Percentiles rank a stretch among this genome's conserved stretches.
Conservation (phyloP, 2,888 invertebrate genomes). For the Erebia palarica region DNA sequence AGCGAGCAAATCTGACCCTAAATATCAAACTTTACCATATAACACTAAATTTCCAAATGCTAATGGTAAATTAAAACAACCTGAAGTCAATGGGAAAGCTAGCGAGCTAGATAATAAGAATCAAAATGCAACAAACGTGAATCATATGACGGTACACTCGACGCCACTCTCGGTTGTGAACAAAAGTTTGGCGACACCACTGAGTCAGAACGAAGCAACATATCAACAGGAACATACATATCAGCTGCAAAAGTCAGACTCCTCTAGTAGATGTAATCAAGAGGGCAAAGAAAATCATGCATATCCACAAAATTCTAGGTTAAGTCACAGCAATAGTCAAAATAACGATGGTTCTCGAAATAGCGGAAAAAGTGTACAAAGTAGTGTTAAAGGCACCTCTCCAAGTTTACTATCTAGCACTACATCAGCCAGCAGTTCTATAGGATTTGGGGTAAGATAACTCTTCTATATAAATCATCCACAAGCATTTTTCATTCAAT, state of each 20-base stretch:
- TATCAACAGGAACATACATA: constrained; percentile 80
- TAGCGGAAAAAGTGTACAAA: constrained; percentile 59
- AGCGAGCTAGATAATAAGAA: constrained; percentile 65
- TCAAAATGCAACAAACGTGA: constrained; percentile 63
- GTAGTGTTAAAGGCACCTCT: constrained; percentile 66
- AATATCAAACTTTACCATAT: constrained; percentile 95
- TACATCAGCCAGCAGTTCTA: constrained; percentile 66
- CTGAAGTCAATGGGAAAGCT: constrained; percentile 66
- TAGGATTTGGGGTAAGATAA: constrained; percentile 75
- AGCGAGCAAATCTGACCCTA: constrained; percentile 93
- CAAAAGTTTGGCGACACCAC: constrained; percentile 85
- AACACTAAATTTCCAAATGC: constrained; percentile 90
- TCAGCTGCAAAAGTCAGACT: constrained; percentile 80
- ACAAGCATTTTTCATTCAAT: constrained; percentile 26
- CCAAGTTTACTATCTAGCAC: constrained; percentile 70
- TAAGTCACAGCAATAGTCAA: constrained; percentile 73
- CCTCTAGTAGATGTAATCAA: constrained; percentile 76
- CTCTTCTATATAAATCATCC: constrained; percentile 27
- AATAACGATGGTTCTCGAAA: constrained; percentile 65
- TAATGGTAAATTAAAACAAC: constrained; percentile 66
- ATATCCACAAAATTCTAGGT: constrained; percentile 77
- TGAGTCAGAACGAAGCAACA: constrained; percentile 82
- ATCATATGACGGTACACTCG: constrained; percentile 81
- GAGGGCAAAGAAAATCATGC: constrained; percentile 82
- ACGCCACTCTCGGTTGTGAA: constrained; percentile 81